Evolutionary conservation across 2,113 vertebrate genomes (phyloP), one percentile per base, ranked within the genome.

Genomic region (Cheirogaleus medius): DNA sequence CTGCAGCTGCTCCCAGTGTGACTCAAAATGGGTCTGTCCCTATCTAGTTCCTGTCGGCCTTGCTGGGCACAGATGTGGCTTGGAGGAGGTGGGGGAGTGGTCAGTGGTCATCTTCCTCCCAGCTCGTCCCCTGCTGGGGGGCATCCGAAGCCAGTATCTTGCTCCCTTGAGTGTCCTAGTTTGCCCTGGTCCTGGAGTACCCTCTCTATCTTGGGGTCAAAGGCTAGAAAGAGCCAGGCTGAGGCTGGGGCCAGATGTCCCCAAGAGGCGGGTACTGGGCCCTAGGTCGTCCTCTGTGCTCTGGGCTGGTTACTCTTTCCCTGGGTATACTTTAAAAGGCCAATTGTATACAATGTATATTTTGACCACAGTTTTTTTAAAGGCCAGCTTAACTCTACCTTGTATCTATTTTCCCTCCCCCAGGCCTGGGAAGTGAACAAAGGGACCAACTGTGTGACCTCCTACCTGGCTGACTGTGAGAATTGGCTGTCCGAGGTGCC

Each of bases 341-440:
- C 25, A 77, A 27, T 60, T 69, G 58, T n/a, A 63, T 9, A 32
- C 73, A 44, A 63, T 49, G 6, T 44, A 25, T 47, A 82, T 92
- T 97, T 69, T 69, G 32, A 68, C 52, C 49, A 49, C 18, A 80
- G 5, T 69, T 76, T 29, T 27, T 39, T 12, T 23, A 80, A 52
- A 54, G 20, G 25, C 64, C 49, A 93, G 12, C 32, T 68, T 96
- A 21, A 64, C 37, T 91, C 8, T 63, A 27, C 73, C 37, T 71
- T 58, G 20, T 82, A 12, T 90, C 12, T 32, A 18, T 77, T 69
- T 82, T 68, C 85, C 58, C 37, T 71, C 88, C 56, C 80, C 87
- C 64, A 99, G 99, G 98, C 99, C 96, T 98, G 99, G 98, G 98
- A 99, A 83, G 99, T 99, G 21, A 98, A 99, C 96, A 97, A 0